Conservation (phyloP, 2,888 invertebrate species). For the Luffia ferchaultella region DNA sequence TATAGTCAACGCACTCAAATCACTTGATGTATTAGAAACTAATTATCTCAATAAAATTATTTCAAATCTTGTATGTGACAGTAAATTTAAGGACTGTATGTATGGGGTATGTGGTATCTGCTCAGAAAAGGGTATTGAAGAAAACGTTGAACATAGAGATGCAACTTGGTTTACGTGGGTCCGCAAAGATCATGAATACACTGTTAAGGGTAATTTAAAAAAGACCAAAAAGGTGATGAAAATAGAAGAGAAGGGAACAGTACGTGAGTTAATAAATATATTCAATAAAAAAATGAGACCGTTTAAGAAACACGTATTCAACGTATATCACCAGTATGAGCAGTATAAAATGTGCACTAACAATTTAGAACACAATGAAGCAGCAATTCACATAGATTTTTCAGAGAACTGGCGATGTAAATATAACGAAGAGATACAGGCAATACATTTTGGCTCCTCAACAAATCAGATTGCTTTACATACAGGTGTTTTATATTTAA, state of each 20-base stretch:
- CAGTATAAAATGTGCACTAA: slow-evolving; percentile 9
- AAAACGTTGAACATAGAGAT: slow-evolving; percentile 5
- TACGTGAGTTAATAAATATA: slow-evolving; percentile 8
- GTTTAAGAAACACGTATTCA: slow-evolving; percentile 11
- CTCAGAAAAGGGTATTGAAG: slow-evolving; percentile 5
- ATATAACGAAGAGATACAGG: slow-evolving; percentile 8
- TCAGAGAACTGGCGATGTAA: slow-evolving; percentile 8
- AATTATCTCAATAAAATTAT: slow-evolving; percentile 10
- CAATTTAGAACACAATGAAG: background rate
- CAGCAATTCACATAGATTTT: slow-evolving; percentile 1
- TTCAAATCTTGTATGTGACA: slow-evolving; percentile 9
- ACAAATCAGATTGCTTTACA: slow-evolving; percentile 14
- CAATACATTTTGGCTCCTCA: slow-evolving; percentile 9
- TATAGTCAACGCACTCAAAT: slow-evolving; percentile 10
- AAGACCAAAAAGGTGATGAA: slow-evolving; percentile 12
- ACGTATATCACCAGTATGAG: slow-evolving; percentile 4
- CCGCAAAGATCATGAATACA: slow-evolving; percentile 10
- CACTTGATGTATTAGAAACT: slow-evolving; percentile 7
- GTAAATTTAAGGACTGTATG: slow-evolving; percentile 11
- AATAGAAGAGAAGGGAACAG: slow-evolving; percentile 10
- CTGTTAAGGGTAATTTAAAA: slow-evolving; percentile 1
- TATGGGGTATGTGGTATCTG: slow-evolving; percentile 11
- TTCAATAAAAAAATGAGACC: slow-evolving; percentile 10
- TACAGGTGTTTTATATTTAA: slow-evolving; percentile 13
- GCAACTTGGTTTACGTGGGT: slow-evolving; percentile 10